Conservation (phyloP, 2,888 invertebrate species). For the Dryomyza anilis region DNA sequence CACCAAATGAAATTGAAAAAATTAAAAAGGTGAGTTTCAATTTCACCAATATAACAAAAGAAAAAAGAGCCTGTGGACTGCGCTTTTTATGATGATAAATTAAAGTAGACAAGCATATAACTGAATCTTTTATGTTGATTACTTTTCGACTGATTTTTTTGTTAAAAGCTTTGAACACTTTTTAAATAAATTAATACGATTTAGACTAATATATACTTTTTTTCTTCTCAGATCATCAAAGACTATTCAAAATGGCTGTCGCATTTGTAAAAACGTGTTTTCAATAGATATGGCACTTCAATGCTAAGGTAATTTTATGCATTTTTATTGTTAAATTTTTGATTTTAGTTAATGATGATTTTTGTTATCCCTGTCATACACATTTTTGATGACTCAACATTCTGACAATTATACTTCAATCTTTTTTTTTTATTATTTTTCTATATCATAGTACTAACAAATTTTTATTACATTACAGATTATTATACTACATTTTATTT, state of each 20-base stretch:
- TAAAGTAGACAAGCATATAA: conserved; percentile 36
- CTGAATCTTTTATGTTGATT: conserved; percentile 39
- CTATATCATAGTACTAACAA: too few species aligned
- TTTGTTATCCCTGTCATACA: conserved; percentile 52
- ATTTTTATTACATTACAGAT: background rate
- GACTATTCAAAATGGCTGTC: background rate
- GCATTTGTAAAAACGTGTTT: conserved; percentile 7
- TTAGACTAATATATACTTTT: background rate
- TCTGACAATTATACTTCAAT: conserved; percentile 35
- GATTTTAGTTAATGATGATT: background rate
- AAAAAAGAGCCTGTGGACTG: background rate
- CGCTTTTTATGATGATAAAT: conserved; percentile 28
- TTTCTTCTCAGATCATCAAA: background rate
- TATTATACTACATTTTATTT: background rate
- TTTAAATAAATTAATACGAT: background rate
- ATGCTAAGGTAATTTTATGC: too few species aligned
- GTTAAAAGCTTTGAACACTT: background rate
- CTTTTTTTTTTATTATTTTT: background rate
- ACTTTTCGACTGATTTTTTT: conserved; percentile 36
- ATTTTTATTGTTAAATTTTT: background rate
- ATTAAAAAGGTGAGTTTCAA: background rate
- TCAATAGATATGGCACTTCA: background rate
- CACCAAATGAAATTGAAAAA: background rate
- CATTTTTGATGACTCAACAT: conserved; percentile 43
- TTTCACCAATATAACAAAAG: background rate